phyloP scores from a whole-genome alignment of 30 jellyfish, hydroid and myxozoan genomes.

The Rhopilema esculentum region DNA sequence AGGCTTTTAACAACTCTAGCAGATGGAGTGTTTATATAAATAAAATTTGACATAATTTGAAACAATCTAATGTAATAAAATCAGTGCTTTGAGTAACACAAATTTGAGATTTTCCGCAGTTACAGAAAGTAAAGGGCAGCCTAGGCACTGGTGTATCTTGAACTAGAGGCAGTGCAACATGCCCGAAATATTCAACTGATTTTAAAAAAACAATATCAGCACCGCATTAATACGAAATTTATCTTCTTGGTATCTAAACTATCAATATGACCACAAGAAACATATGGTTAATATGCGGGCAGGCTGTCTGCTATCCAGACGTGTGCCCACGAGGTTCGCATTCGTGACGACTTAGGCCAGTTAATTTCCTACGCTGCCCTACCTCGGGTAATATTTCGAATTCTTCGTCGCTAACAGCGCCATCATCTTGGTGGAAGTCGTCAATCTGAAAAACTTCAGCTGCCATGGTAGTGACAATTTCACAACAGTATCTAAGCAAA shows the following conservation, averaged over 20 bases:
- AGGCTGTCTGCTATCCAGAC: slow-evolving; percentile 25
- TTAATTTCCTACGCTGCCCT: slow-evolving; percentile 2
- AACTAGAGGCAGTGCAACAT: background rate
- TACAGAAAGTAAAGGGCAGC: background rate
- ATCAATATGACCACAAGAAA: background rate
- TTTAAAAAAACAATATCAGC: background rate
- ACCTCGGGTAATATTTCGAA: slow-evolving; percentile 94
- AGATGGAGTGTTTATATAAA: too few species aligned
- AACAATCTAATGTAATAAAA: too few species aligned
- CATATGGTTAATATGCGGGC: background rate
- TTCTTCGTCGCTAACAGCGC: slow-evolving; percentile 93
- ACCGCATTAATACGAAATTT: background rate
- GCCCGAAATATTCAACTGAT: background rate
- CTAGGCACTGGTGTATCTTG: background rate
- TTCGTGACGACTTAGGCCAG: slow-evolving; percentile 42
- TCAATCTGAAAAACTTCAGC: slow-evolving; percentile 95
- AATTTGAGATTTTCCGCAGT: background rate
- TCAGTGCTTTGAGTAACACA: too few species aligned
- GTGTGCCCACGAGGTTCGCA: slow-evolving; percentile 43
- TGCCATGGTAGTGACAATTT: slow-evolving; percentile 58
- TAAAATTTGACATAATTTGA: too few species aligned
- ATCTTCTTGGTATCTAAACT: background rate
- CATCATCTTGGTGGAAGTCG: slow-evolving; percentile 88
- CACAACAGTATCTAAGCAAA: background rate
- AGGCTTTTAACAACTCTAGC: background rate